These are phyloP conservation scores for Cosmorhoe ocellata DNA, from an alignment of 2,888 invertebrate genomes.

Conservation along the genomic window DNA sequence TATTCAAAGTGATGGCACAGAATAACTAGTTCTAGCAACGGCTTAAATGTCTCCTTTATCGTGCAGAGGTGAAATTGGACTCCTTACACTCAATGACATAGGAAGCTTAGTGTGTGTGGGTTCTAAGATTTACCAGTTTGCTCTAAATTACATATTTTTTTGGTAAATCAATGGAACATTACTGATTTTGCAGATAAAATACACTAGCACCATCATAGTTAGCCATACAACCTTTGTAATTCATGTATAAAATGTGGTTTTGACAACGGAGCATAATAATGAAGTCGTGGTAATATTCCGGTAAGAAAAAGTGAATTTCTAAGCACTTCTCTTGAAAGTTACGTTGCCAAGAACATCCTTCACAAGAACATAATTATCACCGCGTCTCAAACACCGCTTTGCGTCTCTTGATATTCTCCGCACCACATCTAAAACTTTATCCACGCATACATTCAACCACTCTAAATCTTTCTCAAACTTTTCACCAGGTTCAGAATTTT, in stretches of 20 bases:
- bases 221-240: too few relatives aligned
- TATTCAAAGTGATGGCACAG: constrained; percentile 38
- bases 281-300: not conserved
- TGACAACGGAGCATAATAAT: not conserved
- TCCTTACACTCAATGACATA: too few relatives aligned
- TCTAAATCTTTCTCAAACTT: constrained; percentile 39
- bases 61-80: not conserved
- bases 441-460: constrained; percentile 32
- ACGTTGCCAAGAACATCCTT: constrained; percentile 10
- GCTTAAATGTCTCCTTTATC: constrained; percentile 41
- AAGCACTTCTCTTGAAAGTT: not conserved
- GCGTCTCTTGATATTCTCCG: constrained; percentile 26
- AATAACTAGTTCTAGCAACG: constrained; percentile 1
- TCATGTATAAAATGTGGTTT: too few relatives aligned
- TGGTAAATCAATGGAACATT: too few relatives aligned
- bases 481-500: constrained; percentile 37
- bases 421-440: constrained; percentile 31
- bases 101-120: too few relatives aligned
- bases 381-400: constrained; percentile 14
- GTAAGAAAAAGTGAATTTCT: too few relatives aligned
- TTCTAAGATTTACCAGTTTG: too few relatives aligned
- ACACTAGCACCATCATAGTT: too few relatives aligned
- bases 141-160: too few relatives aligned
- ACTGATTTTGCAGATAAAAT: too few relatives aligned
- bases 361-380: constrained; percentile 14